Conservation (phyloP, 2,797 vertebrate species). For the Xenopus petersii region DNA sequence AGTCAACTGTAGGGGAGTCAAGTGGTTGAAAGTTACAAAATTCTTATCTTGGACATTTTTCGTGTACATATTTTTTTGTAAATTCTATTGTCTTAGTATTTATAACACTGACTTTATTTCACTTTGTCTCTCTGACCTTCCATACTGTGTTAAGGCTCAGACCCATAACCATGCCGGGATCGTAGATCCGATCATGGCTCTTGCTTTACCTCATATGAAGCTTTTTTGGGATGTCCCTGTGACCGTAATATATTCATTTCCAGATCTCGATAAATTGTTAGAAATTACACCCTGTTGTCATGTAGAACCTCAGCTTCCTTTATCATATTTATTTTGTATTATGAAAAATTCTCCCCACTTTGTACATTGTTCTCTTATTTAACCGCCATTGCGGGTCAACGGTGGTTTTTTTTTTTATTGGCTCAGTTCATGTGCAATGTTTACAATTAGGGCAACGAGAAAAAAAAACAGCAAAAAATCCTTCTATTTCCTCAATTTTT, state of each 20-base stretch:
- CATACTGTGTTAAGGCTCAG: neutral
- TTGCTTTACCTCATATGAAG: neutral
- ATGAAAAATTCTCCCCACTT: neutral
- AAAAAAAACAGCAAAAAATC: constrained; percentile 48
- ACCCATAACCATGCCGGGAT: neutral
- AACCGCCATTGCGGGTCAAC: constrained; percentile 37
- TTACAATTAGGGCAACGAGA: constrained; percentile 78
- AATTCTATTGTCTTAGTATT: constrained; percentile 28
- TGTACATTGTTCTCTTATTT: constrained; percentile 4
- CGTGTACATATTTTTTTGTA: constrained; percentile 44
- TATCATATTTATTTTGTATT: constrained; percentile 40
- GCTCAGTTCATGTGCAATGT: constrained; percentile 78
- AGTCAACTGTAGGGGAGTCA: constrained; percentile 36
- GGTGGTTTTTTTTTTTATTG: neutral
- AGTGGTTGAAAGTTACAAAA: constrained; percentile 43
- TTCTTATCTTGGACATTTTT: constrained; percentile 39
- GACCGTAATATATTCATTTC: neutral
- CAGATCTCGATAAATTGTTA: neutral
- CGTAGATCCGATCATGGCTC: neutral
- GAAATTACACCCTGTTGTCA: constrained; percentile 5
- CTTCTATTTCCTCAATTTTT: constrained; percentile 4
- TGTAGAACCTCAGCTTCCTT: constrained; percentile 14
- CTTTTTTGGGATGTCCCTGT: constrained; percentile 11
- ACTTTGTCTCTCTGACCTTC: neutral
- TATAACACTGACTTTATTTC: constrained; percentile 25